Evolutionary conservation across 2,888 invertebrate genomes (phyloP).

Genomic region (Serrognathus titanus): DNA sequence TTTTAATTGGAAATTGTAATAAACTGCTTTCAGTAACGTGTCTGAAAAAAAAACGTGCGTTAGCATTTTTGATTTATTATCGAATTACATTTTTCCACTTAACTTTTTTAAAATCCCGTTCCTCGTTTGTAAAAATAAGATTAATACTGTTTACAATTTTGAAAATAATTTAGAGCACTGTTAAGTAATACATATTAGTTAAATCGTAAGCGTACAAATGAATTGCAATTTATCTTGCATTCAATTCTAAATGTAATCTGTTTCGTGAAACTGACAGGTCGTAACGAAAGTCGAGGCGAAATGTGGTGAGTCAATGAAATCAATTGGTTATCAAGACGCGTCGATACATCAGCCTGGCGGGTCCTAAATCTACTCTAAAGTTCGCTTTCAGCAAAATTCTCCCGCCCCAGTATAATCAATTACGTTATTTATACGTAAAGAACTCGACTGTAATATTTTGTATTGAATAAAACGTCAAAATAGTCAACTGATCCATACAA

Average conservation of each 20-base stretch:
- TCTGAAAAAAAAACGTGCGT: too few species aligned
- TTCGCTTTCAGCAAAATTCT: slow-evolving; percentile 23
- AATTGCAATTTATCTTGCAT: slow-evolving; percentile 40
- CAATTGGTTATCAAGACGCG: slow-evolving; percentile 39
- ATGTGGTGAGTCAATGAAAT: slow-evolving; percentile 40
- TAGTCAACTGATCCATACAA: neutral
- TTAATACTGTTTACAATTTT: too few species aligned
- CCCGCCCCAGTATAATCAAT: slow-evolving; percentile 25
- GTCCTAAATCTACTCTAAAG: slow-evolving; percentile 32
- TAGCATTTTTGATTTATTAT: too few species aligned
- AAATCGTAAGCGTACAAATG: slow-evolving; percentile 34
- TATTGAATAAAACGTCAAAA: neutral
- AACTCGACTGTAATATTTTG: slow-evolving; percentile 15
- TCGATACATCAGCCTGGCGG: slow-evolving; percentile 36
- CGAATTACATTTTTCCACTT: too few species aligned
- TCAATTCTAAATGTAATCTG: slow-evolving; percentile 41
- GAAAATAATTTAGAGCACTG: slow-evolving; percentile 13
- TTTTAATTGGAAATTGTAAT: too few species aligned
- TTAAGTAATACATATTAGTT: slow-evolving; percentile 6
- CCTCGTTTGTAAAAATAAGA: too few species aligned
- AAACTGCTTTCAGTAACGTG: too few species aligned
- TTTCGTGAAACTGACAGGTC: slow-evolving; percentile 40
- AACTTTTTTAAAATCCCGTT: too few species aligned
- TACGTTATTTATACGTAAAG: slow-evolving; percentile 27
- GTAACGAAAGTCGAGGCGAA: slow-evolving; percentile 38